Percentiles rank a stretch among this genome's conserved stretches.
phyloP scores from a whole-genome alignment of 1,140 invertebrate genomes.

The Thaumatotibia leucotreta region DNA sequence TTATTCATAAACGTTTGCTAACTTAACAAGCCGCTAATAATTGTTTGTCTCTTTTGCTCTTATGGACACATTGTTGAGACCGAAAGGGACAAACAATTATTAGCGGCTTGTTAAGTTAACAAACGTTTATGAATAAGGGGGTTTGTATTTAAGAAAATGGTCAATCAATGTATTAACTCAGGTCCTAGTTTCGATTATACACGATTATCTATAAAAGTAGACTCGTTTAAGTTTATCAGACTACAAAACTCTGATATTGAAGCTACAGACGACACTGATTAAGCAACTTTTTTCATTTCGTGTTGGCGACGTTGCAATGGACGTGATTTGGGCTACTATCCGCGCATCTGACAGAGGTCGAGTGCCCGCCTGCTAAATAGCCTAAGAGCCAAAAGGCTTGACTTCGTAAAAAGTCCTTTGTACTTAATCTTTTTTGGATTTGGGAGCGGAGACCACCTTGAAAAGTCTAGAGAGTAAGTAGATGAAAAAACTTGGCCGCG shows the following conservation, averaged over 20 bases:
- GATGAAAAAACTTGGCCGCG: background rate
- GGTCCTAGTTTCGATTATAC: no score
- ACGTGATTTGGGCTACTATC: conserved; percentile 1
- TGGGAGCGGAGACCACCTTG: background rate
- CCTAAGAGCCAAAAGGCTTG: background rate
- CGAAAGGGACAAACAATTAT: no score
- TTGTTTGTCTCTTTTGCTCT: no score
- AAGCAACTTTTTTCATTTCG: conserved; percentile 12
- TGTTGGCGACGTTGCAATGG: conserved; percentile 1
- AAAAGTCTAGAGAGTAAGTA: background rate
- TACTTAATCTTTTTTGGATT: background rate
- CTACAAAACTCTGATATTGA: background rate
- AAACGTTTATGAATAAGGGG: no score
- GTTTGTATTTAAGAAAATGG: no score
- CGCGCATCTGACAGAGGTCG: background rate
- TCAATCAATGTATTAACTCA: no score
- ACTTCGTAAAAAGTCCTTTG: background rate
- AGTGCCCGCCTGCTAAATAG: background rate
- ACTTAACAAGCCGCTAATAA: no score
- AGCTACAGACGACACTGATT: conserved; percentile 1
- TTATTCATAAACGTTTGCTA: no score
- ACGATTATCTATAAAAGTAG: no score
- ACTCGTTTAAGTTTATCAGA: background rate
- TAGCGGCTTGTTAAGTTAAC: no score
- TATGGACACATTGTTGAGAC: no score